phyloP scores from a whole-genome alignment of 1,140 invertebrate species.

The Polypedilum vanderplanki region DNA sequence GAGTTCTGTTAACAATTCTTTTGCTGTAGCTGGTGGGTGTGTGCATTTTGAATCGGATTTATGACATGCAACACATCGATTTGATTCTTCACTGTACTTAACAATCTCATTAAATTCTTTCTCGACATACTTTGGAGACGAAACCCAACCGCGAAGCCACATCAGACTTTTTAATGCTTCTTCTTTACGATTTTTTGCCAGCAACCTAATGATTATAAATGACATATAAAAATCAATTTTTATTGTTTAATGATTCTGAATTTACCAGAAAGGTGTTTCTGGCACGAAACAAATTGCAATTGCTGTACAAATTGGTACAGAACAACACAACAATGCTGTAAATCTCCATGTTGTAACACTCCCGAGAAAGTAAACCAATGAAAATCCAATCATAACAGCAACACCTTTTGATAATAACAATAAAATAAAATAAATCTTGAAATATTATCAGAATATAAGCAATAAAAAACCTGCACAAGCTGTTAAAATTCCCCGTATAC shows the following conservation, averaged over 20 bases:
- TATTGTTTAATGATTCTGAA: too few relatives aligned
- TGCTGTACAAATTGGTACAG: constrained; percentile 54
- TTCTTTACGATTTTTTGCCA: constrained; percentile 46
- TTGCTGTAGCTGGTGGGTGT: constrained; percentile 30
- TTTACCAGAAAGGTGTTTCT: constrained; percentile 56
- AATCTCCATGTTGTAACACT: constrained; percentile 56
- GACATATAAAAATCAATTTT: too few relatives aligned
- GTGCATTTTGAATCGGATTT: constrained; percentile 28
- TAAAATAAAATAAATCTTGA: background rate
- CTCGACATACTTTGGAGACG: constrained; percentile 42
- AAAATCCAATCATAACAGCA: constrained; percentile 55
- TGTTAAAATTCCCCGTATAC: constrained; percentile 58
- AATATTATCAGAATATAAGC: too few relatives aligned
- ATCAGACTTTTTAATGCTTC: constrained; percentile 47
- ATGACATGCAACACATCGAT: constrained; percentile 29
- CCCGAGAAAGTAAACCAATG: constrained; percentile 56
- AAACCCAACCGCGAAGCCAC: constrained; percentile 49
- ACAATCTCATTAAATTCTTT: constrained; percentile 46
- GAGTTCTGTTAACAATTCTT: constrained; percentile 40
- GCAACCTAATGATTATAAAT: constrained; percentile 38
- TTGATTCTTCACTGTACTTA: constrained; percentile 34
- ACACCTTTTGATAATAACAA: constrained; percentile 45
- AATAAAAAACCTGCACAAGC: constrained; percentile 49
- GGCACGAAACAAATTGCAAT: constrained; percentile 54
- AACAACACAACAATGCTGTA: constrained; percentile 53